Percentiles rank a stretch among this genome's conserved stretches.
These are phyloP conservation scores for Temnopleurus reevesii DNA, from an alignment of 53 echinoderm and acorn worm species.

Conservation along the genomic window DNA sequence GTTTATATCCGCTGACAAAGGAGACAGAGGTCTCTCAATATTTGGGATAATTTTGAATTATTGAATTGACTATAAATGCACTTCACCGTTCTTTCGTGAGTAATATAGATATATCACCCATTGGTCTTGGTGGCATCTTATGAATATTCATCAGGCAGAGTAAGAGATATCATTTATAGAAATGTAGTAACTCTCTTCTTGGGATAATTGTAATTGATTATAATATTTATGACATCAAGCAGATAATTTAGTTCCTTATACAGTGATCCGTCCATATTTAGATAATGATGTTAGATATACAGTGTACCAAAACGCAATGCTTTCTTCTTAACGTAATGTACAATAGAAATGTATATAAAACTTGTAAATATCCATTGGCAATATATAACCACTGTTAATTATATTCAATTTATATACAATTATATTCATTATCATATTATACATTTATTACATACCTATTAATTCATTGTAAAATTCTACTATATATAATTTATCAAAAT, in stretches of 20 bases:
- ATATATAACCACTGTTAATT: neutral
- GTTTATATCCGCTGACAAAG: too few relatives aligned
- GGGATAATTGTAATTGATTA: neutral
- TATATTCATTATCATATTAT: neutral
- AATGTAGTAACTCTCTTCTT: too few relatives aligned
- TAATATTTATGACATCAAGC: neutral
- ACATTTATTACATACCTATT: neutral
- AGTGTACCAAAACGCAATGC: neutral
- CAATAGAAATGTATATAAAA: neutral
- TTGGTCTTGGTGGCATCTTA: too few relatives aligned
- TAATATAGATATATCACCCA: neutral
- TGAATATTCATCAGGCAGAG: too few relatives aligned
- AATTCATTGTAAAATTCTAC: too few relatives aligned
- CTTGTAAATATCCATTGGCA: neutral
- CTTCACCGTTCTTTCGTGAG: neutral
- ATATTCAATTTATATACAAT: neutral
- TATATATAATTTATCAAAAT: too few relatives aligned
- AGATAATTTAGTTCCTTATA: neutral
- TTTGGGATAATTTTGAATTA: too few relatives aligned
- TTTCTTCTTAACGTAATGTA: neutral
- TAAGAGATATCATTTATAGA: neutral
- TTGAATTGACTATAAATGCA: neutral
- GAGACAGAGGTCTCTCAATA: too few relatives aligned
- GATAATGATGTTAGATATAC: neutral
- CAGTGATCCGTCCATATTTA: conserved; percentile 21